phyloP scores from a whole-genome alignment of 2,113 vertebrate genomes.

The Tinamus guttatus region DNA sequence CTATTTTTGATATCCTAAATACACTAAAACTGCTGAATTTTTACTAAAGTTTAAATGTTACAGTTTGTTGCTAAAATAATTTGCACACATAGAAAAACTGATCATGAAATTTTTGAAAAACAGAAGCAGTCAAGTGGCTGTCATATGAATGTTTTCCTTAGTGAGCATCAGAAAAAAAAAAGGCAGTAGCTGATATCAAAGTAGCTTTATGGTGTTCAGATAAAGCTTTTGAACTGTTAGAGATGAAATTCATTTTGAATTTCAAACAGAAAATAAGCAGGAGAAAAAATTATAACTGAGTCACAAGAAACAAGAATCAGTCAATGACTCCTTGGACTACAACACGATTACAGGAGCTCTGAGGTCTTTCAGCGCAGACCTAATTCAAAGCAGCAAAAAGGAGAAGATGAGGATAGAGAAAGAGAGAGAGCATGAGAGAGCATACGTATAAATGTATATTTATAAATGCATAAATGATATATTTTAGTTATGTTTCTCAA shows the following conservation, averaged over 20 bases:
- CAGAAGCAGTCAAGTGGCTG: neutral
- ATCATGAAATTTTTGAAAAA: neutral
- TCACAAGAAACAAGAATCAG: neutral
- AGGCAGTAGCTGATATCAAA: constrained; percentile 4
- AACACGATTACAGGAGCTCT: neutral
- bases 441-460: too few species aligned
- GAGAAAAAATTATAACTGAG: neutral
- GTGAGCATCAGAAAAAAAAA: neutral
- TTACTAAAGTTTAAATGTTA: neutral
- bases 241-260: constrained; percentile 1
- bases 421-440: neutral
- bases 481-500: neutral
- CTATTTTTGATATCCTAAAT: neutral
- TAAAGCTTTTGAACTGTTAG: neutral
- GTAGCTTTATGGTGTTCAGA: neutral
- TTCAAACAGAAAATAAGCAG: constrained; percentile 1
- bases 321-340: neutral
- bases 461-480: neutral
- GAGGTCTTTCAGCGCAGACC: neutral
- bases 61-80: neutral
- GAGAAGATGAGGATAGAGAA: fast-evolving
- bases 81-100: neutral
- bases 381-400: neutral
- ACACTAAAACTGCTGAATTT: neutral
- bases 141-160: neutral